Evolutionary conservation across 2,797 vertebrate species (phyloP).

Genomic region (Acanthornis magna): DNA sequence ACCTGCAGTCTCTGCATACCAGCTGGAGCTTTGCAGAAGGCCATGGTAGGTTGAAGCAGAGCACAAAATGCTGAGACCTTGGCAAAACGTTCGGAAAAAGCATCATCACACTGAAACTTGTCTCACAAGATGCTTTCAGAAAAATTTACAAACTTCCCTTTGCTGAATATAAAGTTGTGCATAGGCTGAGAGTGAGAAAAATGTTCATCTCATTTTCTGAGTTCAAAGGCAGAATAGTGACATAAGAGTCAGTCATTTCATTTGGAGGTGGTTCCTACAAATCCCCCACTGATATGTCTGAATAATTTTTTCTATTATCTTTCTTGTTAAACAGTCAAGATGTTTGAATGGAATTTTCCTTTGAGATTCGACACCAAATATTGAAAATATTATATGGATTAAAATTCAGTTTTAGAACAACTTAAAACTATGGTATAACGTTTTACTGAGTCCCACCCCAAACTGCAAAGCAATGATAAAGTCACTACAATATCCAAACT

Average conservation of each 20-base stretch:
- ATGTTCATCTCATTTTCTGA: background rate
- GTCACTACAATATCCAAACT: background rate
- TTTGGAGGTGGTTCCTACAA: background rate
- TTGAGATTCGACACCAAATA: background rate
- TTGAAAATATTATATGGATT: background rate
- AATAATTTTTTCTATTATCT: background rate
- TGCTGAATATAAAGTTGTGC: background rate
- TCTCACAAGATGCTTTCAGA: background rate
- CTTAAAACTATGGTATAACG: background rate
- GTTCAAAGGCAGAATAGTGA: background rate
- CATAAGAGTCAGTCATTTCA: background rate
- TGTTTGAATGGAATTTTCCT: background rate
- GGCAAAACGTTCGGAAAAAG: background rate
- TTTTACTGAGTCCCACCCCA: background rate
- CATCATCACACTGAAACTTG: background rate
- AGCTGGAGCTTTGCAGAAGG: background rate
- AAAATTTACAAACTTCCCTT: background rate
- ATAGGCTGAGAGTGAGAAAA: background rate
- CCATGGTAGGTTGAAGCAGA: background rate
- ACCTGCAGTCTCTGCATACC: background rate
- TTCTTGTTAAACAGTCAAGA: background rate
- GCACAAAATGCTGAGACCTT: background rate
- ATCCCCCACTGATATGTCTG: background rate
- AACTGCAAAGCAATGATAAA: background rate
- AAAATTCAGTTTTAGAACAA: background rate